Conservation (phyloP, 2,113 vertebrate genomes). For the Thryonomys swinderianus region DNA sequence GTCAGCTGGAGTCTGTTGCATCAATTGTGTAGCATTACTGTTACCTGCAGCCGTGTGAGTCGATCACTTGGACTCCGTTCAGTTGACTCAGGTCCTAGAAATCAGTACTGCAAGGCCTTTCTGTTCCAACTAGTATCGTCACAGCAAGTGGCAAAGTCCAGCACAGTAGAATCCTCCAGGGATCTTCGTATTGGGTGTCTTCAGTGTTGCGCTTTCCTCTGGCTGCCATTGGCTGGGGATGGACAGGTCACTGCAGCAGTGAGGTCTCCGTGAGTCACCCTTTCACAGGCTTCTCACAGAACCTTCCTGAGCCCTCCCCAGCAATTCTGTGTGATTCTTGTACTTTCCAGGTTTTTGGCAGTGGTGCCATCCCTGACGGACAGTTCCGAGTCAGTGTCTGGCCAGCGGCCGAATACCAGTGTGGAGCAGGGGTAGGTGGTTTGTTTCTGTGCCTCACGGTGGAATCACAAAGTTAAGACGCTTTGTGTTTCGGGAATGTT, state of each 20-base stretch:
- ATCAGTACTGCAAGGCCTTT: background rate
- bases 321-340: constrained; percentile 4
- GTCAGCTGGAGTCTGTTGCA: background rate
- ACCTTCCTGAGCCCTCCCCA: background rate
- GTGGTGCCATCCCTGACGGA: constrained; percentile 98
- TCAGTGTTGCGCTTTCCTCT: background rate
- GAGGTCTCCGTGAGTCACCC: background rate
- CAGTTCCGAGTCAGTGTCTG: constrained; percentile 98
- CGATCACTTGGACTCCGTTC: background rate
- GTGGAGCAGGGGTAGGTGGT: constrained; percentile 96
- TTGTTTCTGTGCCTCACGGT: background rate
- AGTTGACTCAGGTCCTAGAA: background rate
- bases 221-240: background rate
- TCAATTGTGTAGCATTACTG: background rate
- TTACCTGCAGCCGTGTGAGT: background rate
- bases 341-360: constrained; percentile 93
- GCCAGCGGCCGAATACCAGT: constrained; percentile 98
- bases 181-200: background rate
- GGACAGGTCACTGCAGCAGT: background rate
- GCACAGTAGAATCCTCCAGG: background rate
- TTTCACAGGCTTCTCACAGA: background rate
- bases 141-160: background rate
- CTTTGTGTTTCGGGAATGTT: background rate
- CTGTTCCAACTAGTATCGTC: background rate
- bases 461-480: background rate